Evolutionary conservation across 2,888 invertebrate species (phyloP).

Genomic region (Tachystola acroxantha): DNA sequence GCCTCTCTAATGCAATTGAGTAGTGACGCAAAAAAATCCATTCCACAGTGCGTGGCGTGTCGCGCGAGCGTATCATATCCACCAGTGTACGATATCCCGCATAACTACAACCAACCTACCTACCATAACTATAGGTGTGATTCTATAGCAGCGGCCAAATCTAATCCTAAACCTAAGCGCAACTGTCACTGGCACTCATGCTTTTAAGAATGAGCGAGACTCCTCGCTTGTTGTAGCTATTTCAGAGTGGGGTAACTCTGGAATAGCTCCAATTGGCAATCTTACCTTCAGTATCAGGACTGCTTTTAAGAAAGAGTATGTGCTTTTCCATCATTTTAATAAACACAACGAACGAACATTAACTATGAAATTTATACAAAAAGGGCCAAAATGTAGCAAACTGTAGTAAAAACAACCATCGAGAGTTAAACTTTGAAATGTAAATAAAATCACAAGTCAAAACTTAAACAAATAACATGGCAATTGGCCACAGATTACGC

Average conservation of each 20-base stretch:
- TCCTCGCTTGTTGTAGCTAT: too few relatives aligned
- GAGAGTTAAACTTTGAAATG: too few relatives aligned
- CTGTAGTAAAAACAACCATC: slow-evolving; percentile 12
- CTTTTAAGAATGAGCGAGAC: too few relatives aligned
- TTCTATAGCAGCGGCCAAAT: too few relatives aligned
- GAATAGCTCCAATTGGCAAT: too few relatives aligned
- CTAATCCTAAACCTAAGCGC: too few relatives aligned
- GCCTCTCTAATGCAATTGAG: slow-evolving; percentile 52
- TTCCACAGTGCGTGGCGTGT: slow-evolving; percentile 21
- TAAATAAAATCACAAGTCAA: too few relatives aligned
- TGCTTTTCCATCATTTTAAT: slow-evolving; percentile 11
- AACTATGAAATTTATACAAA: slow-evolving; percentile 14
- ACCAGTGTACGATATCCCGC: background rate
- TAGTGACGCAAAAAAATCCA: slow-evolving; percentile 45
- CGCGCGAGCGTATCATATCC: slow-evolving; percentile 1
- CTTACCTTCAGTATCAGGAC: slow-evolving; percentile 2
- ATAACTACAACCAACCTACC: background rate
- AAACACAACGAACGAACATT: slow-evolving; percentile 2
- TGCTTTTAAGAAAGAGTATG: background rate
- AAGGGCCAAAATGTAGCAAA: slow-evolving; percentile 6
- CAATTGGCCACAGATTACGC: too few relatives aligned
- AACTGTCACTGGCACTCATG: background rate
- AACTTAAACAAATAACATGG: too few relatives aligned
- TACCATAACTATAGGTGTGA: background rate
- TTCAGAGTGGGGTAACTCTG: too few relatives aligned